These are phyloP conservation scores for Porphyrio hochstetteri DNA, from an alignment of 2,113 vertebrate genomes.

Conservation along the genomic window DNA sequence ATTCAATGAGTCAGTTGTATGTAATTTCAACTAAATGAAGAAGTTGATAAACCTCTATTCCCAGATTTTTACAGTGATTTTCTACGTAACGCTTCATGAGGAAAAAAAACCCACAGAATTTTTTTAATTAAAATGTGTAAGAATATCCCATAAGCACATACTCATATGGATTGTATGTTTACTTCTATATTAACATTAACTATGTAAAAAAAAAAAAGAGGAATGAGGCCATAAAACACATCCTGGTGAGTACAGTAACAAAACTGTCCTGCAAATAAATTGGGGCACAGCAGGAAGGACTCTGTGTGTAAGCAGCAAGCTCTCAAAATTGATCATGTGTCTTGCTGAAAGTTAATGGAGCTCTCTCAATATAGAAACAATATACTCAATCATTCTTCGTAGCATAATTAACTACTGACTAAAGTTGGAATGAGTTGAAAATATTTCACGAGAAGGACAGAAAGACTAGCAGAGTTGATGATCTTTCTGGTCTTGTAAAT, in stretches of 20 bases:
- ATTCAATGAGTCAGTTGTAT: not conserved
- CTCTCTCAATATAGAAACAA: conserved; percentile 64
- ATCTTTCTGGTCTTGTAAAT: not conserved
- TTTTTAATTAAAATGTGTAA: not conserved
- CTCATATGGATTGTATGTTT: not conserved
- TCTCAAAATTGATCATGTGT: conserved; percentile 59
- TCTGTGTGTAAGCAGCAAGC: conserved; percentile 45
- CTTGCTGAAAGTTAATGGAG: conserved; percentile 60
- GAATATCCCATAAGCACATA: not conserved
- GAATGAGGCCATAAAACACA: conserved; percentile 45
- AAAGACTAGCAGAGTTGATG: conserved; percentile 19
- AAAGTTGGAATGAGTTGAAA: conserved; percentile 28
- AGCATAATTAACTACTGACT: conserved; percentile 54
- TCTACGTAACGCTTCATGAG: not conserved
- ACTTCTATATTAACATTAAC: not conserved
- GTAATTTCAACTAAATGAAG: not conserved
- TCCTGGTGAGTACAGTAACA: conserved; percentile 63
- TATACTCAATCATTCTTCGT: conserved; percentile 45
- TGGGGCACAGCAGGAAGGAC: conserved; percentile 57
- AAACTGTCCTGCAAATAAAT: conserved; percentile 63
- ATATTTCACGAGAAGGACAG: conserved; percentile 1
- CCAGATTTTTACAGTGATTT: not conserved
- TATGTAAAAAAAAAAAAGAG: not conserved
- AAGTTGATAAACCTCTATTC: not conserved
- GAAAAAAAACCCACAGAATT: not conserved